Base-by-base conservation (phyloP, 2,797 vertebrate species). In the Liparis tanakae region DNA sequence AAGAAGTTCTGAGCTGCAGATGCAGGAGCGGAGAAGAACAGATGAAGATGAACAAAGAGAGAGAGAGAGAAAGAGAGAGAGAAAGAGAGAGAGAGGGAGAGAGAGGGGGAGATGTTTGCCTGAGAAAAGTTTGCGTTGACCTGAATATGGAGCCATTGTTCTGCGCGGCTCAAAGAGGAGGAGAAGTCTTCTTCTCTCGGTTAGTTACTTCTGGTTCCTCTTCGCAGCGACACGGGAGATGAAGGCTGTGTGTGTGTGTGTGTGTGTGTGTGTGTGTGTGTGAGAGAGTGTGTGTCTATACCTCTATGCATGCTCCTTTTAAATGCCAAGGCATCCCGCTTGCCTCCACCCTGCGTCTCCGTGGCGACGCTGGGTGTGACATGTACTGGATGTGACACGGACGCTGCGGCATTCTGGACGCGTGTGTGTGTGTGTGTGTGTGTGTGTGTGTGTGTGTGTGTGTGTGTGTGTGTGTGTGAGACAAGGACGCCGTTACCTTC, bases 401-500 rank as follows among this genome's bases (percentile, higher is more conserved):
- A 85, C 87, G 80, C 92, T 87, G 91, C 90, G 75, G 90, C 79
- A 83, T 82, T 78, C 88, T 87, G 83, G 84, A 86, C 83, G 59
- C 89, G 88, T 86, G 39, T 44, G 74, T 2, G 78, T 33, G 25
- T 66, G 30, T 67, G 69, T 68, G 64, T 65, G 54, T 66, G 65
- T 76, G 62, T 48, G 50, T 61, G 68, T 55, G 59, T 44, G 70
- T 54, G 62, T 62, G 58, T 58, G 59, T 68, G 74, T 61, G 62
- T 43, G 67, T 20, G 51, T 54, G 71, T 50, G 44, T 41, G 57
- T 70, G 58, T 54, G 66, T 44, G 68, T 25, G 67, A 82, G 91
- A 91, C 93, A 93, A 95, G 93, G 93, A 92, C 92, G 53, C 83
- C 1, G 87, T 90, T 93, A 92, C 93, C 91, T 94, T 93, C 92